Base-by-base conservation (phyloP, 1,140 invertebrate genomes). In the Drosophila prosaltans region DNA sequence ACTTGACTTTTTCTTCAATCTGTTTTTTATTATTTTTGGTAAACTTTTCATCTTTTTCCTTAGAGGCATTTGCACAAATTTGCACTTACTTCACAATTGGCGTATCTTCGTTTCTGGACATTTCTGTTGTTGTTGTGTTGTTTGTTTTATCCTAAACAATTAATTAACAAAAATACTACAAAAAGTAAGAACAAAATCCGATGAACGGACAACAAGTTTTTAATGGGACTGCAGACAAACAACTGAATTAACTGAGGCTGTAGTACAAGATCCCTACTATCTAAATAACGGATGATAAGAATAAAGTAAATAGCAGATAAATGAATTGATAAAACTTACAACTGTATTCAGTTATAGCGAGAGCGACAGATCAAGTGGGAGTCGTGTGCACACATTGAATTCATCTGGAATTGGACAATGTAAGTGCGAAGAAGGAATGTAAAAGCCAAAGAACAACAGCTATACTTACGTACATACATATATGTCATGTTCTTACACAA, bases 1-100 rank as follows among this genome's bases (percentile, higher is more conserved):
- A 41, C 39, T 41, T 30, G 75, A 75, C 73, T 75, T 72, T 72
- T 69, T 68, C 32, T 48, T n/a, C 58, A 24, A 24, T 24, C 28
- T 11, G 8, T 24, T 26, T 11, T 68, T 62, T 51, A 51, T 63
- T 69, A 79, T 67, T 67, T 67, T 45, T 41, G 9, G 3, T 32
- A 61, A 80, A 65, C 57, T 73, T 60, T 61, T 55, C 57, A 40
- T 51, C 45, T 51, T 51, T 51, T 51, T 9, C 45, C 21, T 26
- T 51, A 40, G 58, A 69, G 65, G 78, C 78, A 81, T 65, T 80
- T 70, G 72, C 51, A 57, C 54, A 59, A 65, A 39, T 45, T 57
- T 66, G n/a, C 41, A 88, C 90, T 91, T 81, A 91, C 90, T 75
- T 88, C 32, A 82, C 83, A 76, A 91, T 84, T 57, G 90, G 90